Conservation (phyloP, 2,113 vertebrate species). For the Empidonax alnorum region DNA sequence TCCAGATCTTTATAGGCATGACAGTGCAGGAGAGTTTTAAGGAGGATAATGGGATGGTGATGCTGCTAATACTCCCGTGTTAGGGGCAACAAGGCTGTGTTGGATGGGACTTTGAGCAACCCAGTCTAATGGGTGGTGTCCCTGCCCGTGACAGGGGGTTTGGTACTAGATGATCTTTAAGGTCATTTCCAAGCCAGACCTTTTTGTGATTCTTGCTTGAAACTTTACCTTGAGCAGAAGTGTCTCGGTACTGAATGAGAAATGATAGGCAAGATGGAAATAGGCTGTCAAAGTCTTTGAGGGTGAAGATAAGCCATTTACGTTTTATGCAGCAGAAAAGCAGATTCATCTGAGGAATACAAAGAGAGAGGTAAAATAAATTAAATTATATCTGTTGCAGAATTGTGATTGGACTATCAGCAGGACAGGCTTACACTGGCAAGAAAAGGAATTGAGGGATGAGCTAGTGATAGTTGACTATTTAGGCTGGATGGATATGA, state of each 20-base stretch:
- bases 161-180: neutral
- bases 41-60: neutral
- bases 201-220: neutral
- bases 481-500: neutral
- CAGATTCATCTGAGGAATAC: neutral
- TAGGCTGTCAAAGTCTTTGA: constrained; percentile 4
- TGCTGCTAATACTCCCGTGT: neutral
- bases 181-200: neutral
- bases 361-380: constrained; percentile 7
- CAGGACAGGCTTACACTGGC: neutral
- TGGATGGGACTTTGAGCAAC: neutral
- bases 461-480: neutral
- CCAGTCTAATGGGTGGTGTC: neutral
- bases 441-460: neutral
- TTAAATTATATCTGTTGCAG: neutral
- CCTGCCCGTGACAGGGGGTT: neutral
- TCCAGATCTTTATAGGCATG: neutral
- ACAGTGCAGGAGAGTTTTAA: neutral
- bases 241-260: neutral
- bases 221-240: neutral
- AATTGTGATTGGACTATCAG: neutral
- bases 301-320: constrained; percentile 37
- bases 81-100: neutral
- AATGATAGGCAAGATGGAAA: neutral
- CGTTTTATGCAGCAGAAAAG: constrained; percentile 37